Conservation (phyloP, 2,888 invertebrate genomes). For the Helicoverpa assulta region DNA sequence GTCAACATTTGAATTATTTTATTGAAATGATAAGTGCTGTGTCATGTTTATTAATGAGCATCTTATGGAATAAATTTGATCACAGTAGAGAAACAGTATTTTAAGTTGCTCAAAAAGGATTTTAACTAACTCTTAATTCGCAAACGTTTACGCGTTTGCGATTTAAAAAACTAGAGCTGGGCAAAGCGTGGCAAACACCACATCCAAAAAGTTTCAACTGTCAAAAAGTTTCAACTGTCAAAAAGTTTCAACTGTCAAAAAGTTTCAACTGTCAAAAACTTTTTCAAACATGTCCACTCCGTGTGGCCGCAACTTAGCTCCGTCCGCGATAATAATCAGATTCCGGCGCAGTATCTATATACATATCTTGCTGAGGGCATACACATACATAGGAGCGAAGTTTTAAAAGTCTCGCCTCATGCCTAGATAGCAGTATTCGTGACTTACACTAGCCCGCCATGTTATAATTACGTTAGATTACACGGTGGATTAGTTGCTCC, state of each 20-base stretch:
- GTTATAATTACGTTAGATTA: constrained; percentile 89
- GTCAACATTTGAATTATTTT: no score
- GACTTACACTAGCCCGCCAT: constrained; percentile 85
- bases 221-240: constrained; percentile 41
- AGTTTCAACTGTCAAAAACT: constrained; percentile 37
- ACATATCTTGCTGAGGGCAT: constrained; percentile 55
- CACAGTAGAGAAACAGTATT: no score
- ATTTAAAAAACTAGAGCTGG: neutral
- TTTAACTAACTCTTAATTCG: no score
- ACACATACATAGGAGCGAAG: constrained; percentile 69
- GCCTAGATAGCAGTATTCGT: constrained; percentile 86
- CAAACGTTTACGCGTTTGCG: no score
- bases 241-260: constrained; percentile 37
- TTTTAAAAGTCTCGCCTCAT: constrained; percentile 78
- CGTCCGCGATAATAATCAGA: constrained; percentile 84
- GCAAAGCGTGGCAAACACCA: neutral
- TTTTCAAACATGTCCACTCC: constrained; percentile 26
- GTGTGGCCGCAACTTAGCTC: constrained; percentile 72
- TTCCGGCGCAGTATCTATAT: constrained; percentile 77
- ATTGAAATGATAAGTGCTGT: no score
- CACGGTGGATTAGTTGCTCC: constrained; percentile 77
- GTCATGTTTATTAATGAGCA: no score
- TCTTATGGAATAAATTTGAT: no score
- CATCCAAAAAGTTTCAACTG: constrained; percentile 18
- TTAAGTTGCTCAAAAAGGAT: no score